Conservation (phyloP, 2,888 invertebrate species). For the Trichogramma evanescens region DNA sequence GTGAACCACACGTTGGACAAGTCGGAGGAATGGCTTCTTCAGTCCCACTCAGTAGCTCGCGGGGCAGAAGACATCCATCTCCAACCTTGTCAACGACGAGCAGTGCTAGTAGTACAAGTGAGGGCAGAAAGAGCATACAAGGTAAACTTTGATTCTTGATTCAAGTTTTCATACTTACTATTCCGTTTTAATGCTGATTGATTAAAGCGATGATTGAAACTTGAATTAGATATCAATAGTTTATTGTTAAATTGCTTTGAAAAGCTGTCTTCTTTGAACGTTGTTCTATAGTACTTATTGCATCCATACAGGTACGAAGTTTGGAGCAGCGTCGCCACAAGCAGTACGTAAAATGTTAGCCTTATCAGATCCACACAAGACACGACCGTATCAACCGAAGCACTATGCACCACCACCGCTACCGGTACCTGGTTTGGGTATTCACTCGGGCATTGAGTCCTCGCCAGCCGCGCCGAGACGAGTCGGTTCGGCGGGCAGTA, state of each 20-base stretch:
- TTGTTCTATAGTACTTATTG: not conserved
- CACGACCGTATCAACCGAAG: conserved; percentile 80
- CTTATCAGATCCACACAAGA: conserved; percentile 80
- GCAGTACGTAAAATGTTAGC: conserved; percentile 92
- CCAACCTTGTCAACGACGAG: conserved; percentile 89
- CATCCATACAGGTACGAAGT: conserved; percentile 40
- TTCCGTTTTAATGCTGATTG: not conserved
- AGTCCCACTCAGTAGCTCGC: conserved; percentile 56
- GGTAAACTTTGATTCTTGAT: conserved; percentile 24
- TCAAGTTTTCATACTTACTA: not conserved
- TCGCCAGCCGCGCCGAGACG: conserved; percentile 53
- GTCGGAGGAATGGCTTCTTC: conserved; percentile 48
- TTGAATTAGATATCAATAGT: not conserved
- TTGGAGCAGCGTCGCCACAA: conserved; percentile 89
- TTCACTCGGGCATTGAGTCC: conserved; percentile 49
- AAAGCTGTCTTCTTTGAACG: not conserved
- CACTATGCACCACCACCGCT: conserved; percentile 56
- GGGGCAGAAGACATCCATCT: conserved; percentile 79
- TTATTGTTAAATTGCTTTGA: not conserved
- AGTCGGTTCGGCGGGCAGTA: conserved; percentile 52
- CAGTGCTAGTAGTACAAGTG: conserved; percentile 82
- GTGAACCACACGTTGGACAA: conserved; percentile 60
- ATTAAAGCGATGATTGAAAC: not conserved
- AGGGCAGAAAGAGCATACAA: conserved; percentile 54
- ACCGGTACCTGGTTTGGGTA: conserved; percentile 58